A percentile compares a stretch with the other conserved stretches of the same genome.
These are phyloP conservation scores for Caenorhabditis zanzibari DNA, from an alignment of 2,888 invertebrate species.

Conservation along the genomic window DNA sequence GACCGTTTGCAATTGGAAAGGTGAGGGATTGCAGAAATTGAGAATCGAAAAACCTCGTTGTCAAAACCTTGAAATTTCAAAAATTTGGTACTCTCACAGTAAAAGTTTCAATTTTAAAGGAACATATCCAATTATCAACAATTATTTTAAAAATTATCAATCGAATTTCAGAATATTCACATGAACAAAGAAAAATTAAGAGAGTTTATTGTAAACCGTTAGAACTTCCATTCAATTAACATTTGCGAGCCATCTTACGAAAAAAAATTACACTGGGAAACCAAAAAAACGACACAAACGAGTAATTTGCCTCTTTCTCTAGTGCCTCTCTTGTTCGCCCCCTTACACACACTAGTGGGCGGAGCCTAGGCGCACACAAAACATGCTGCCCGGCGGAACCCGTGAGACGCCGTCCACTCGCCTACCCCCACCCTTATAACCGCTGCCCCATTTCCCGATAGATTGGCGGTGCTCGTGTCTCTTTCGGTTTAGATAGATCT, in stretches of 20 bases:
- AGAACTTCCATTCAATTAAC: no score
- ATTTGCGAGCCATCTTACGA: no score
- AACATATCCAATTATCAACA: no score
- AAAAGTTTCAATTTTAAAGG: no score
- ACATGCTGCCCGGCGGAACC: conserved; percentile 38
- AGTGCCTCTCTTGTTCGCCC: no score
- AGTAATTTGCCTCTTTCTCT: background rate
- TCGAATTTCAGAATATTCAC: no score
- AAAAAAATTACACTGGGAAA: no score
- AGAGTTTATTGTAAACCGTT: no score
- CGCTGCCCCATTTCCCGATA: background rate
- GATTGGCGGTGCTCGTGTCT: conserved; percentile 11
- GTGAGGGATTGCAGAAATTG: conserved; percentile 7
- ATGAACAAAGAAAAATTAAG: no score
- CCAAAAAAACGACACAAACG: background rate
- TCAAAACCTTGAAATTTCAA: no score
- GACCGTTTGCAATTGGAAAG: conserved; percentile 78
- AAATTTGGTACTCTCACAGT: background rate
- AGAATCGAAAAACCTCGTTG: background rate
- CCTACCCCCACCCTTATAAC: conserved; percentile 1
- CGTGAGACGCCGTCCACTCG: conserved; percentile 40
- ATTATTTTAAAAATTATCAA: no score
- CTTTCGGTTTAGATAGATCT: conserved; percentile 17
- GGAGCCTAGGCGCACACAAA: conserved; percentile 28
- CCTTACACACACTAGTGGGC: conserved; percentile 13